Conservation (phyloP, 2,797 vertebrate species). For the Sebastes elongatus region DNA sequence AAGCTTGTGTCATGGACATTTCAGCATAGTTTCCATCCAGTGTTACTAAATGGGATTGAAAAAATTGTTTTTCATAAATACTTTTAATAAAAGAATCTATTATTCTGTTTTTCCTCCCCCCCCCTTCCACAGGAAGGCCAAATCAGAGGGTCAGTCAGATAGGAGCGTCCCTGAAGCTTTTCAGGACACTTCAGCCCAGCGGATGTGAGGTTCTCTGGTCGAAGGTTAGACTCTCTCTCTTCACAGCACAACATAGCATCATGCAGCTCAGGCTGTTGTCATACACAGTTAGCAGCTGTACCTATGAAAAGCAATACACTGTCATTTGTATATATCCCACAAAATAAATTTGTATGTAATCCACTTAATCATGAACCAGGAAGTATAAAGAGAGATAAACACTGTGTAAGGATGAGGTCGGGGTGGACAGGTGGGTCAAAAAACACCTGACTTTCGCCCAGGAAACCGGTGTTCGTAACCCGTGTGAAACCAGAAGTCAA, state of each 20-base stretch:
- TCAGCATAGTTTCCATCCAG: not conserved
- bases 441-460: too few species aligned
- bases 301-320: not conserved
- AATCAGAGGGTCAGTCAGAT: not conserved
- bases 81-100: not conserved
- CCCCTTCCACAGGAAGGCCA: not conserved
- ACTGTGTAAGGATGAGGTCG: too few species aligned
- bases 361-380: not conserved
- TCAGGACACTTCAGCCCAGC: not conserved
- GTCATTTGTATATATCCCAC: not conserved
- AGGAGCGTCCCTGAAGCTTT: not conserved
- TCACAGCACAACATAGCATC: not conserved
- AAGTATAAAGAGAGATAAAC: too few species aligned
- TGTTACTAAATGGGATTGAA: not conserved
- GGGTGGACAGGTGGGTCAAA: too few species aligned
- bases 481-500: too few species aligned
- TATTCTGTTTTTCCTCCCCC: not conserved
- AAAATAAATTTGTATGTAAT: not conserved
- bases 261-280: not conserved
- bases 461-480: too few species aligned
- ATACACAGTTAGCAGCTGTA: not conserved
- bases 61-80: not conserved
- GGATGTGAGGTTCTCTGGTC: not conserved
- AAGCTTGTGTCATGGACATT: slow-evolving; percentile 3
- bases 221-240: slow-evolving; percentile 11